Conservation (phyloP, 2,888 invertebrate genomes). For the Hecatera dysodea region DNA sequence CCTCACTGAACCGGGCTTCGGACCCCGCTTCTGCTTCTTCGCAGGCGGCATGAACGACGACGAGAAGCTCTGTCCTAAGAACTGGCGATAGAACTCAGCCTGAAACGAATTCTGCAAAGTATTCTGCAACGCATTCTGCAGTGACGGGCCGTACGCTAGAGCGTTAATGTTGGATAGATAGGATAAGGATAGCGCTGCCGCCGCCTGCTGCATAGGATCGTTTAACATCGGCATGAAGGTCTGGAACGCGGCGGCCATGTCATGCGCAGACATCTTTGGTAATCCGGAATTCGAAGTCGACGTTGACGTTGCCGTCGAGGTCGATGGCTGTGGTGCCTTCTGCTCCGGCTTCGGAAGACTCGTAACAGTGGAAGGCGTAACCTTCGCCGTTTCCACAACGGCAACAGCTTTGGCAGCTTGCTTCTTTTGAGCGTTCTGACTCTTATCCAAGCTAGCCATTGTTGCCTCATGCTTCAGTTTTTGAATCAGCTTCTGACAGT, state of each 20-base stretch:
- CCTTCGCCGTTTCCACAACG: slow-evolving; percentile 73
- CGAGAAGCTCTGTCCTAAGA: slow-evolving; percentile 79
- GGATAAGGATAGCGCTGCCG: slow-evolving; percentile 81
- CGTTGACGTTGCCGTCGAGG: slow-evolving; percentile 57
- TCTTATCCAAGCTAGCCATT: slow-evolving; percentile 81
- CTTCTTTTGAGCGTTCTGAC: slow-evolving; percentile 82
- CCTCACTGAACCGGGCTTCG: slow-evolving; percentile 71
- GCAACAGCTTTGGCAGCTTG: slow-evolving; percentile 76
- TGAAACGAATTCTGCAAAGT: slow-evolving; percentile 82
- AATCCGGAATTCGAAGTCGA: slow-evolving; percentile 55
- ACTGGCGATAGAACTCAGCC: slow-evolving; percentile 86
- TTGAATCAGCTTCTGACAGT: slow-evolving; percentile 92
- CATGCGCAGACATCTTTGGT: slow-evolving; percentile 83
- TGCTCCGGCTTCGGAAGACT: slow-evolving; percentile 74
- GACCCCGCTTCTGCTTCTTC: slow-evolving; percentile 85
- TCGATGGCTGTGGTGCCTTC: slow-evolving; percentile 55
- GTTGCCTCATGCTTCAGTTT: slow-evolving; percentile 90
- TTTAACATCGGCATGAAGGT: slow-evolving; percentile 83
- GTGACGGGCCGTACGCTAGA: slow-evolving; percentile 78
- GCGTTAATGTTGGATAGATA: slow-evolving; percentile 84
- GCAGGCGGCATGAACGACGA: slow-evolving; percentile 80
- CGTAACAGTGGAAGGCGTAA: slow-evolving; percentile 54
- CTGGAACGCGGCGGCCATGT: slow-evolving; percentile 84
- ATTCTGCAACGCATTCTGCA: slow-evolving; percentile 80
- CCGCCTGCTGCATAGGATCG: slow-evolving; percentile 82